Conservation (phyloP, 2,113 vertebrate genomes). For the Pseudorasbora parva region DNA sequence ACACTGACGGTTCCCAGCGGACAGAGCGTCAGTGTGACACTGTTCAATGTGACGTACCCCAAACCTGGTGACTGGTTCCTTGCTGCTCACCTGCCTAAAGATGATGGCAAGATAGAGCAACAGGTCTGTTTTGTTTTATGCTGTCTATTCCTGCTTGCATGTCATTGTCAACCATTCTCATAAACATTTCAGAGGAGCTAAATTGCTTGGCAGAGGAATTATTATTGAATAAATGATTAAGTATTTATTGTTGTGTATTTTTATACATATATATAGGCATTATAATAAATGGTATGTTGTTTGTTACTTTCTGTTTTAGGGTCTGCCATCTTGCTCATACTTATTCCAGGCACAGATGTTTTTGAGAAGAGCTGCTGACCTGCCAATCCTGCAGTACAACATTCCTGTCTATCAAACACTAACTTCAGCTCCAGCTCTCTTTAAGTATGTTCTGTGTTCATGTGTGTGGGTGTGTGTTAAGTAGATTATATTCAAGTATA, state of each 20-base stretch:
- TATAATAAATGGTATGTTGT: neutral
- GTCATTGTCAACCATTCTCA: no score
- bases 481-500: no score
- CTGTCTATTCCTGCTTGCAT: no score
- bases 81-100: constrained; percentile 87
- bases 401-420: constrained; percentile 71
- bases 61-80: constrained; percentile 90
- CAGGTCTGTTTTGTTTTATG: constrained; percentile 78
- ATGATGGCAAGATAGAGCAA: constrained; percentile 89
- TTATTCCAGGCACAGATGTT: constrained; percentile 92
- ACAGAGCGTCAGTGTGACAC: constrained; percentile 71
- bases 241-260: no score
- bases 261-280: no score
- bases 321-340: constrained; percentile 87
- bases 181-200: no score
- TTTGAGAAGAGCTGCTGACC: constrained; percentile 79
- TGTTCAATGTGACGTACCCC: constrained; percentile 84
- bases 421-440: constrained; percentile 75
- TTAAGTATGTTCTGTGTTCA: constrained; percentile 81
- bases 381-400: constrained; percentile 79
- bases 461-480: neutral
- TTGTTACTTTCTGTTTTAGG: constrained; percentile 73
- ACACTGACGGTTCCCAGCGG: constrained; percentile 70
- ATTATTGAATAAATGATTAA: no score
- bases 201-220: no score